phyloP scores from a whole-genome alignment of 2,797 vertebrate genomes.

The Euthynnus affinis region DNA sequence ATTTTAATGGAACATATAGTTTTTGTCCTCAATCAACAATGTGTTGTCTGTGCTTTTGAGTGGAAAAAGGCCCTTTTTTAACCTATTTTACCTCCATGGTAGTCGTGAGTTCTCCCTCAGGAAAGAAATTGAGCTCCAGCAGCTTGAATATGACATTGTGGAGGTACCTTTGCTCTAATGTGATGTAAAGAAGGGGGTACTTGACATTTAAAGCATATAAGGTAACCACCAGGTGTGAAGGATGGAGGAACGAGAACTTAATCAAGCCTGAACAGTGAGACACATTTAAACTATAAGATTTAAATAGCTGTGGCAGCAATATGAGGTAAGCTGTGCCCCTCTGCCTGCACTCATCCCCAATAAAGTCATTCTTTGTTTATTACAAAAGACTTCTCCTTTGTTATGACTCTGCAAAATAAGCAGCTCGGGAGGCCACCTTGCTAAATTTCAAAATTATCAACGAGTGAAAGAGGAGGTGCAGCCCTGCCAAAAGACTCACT shows the following conservation, averaged over 20 bases:
- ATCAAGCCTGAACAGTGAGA: slow-evolving; percentile 36
- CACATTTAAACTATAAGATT: slow-evolving; percentile 23
- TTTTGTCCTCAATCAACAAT: slow-evolving; percentile 6
- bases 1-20: slow-evolving; percentile 53
- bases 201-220: slow-evolving; percentile 17
- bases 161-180: not conserved
- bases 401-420: slow-evolving; percentile 58
- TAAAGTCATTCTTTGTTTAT: slow-evolving; percentile 38
- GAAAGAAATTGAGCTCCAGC: not conserved
- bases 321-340: not conserved
- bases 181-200: not conserved
- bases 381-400: slow-evolving; percentile 18
- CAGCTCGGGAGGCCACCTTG: slow-evolving; percentile 41
- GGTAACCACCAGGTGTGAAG: slow-evolving; percentile 6
- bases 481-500: slow-evolving; percentile 69
- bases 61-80: not conserved
- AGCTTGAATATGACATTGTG: slow-evolving; percentile 3
- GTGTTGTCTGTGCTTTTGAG: slow-evolving; percentile 8
- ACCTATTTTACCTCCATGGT: not conserved
- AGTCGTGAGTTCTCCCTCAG: not conserved
- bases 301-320: slow-evolving; percentile 13
- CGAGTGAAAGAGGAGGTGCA: slow-evolving; percentile 31
- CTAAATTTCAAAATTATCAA: slow-evolving; percentile 58
- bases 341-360: not conserved
- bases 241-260: slow-evolving; percentile 13